Base-by-base conservation (phyloP, 2,113 vertebrate species). In the Syrrhaptes paradoxus region DNA sequence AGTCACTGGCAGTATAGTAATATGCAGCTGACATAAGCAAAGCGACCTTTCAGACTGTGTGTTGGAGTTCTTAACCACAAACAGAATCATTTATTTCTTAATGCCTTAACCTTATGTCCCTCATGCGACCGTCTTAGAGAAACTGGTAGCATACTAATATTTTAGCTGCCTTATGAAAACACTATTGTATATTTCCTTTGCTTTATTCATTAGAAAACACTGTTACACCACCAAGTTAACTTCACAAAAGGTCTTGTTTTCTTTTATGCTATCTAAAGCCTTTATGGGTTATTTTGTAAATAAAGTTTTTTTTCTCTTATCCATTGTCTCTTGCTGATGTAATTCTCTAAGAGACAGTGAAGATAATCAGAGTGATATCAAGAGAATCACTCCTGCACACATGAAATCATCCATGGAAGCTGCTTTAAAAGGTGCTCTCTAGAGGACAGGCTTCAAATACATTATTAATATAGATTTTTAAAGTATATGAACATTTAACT, bases 61-160 rank as follows among this genome's bases (percentile, higher is more conserved):
- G n/a, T 31, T 95, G 36, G 54, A 80, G 20, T 67, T 80, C 48
- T 95, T 89, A 85, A 78, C 65, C 61, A 87, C 54, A 94, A 66
- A 82, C 71, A 74, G 63, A 87, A 46, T 72, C 58, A 59, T 70
- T 85, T 94, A 70, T 95, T n/a, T 85, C 32, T 58, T 91, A 77
- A 89, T 51, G 29, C 32, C 55, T 48, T 67, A 92, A 79, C 52
- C 81, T 74, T 66, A 32, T n/a, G 36, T 89, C 6, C 25, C 29
- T 48, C 72, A 38, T 24, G 9, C 20, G 26, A 63, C 22, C 59
- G 36, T 48, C 2, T 20, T 86, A 43, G 38, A 65, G 73, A 90
- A 95, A 80, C 57, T 51, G 36, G 45, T 28, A 91, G 21, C 61
- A 36, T 71, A 38, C 48, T 65, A 55, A 58, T 20, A 31, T 78